These are phyloP conservation scores for Hirtodrosophila cameraria DNA, from an alignment of 2,888 invertebrate species.

Conservation along the genomic window DNA sequence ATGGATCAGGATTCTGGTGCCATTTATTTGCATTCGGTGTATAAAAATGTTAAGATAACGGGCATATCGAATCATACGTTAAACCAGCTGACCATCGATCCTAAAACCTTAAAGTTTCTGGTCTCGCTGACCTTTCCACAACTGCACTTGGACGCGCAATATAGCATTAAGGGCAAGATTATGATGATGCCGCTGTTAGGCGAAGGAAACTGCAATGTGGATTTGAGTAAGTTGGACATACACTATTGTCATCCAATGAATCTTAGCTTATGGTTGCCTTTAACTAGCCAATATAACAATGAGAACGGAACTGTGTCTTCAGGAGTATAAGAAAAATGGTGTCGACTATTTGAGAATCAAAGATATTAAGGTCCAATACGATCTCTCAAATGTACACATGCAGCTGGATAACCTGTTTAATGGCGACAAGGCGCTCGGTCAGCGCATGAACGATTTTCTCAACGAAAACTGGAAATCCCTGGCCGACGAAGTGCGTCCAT, in stretches of 20 bases:
- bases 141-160: conserved; percentile 87
- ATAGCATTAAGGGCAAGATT: conserved; percentile 88
- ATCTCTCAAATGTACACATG: conserved; percentile 87
- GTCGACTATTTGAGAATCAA: conserved; percentile 86
- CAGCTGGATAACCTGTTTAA: conserved; percentile 90
- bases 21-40: conserved; percentile 88
- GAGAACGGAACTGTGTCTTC: conserved; percentile 86
- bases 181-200: conserved; percentile 90
- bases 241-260: too few species aligned
- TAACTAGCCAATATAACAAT: conserved; percentile 88
- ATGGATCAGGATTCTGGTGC: conserved; percentile 89
- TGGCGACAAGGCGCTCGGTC: conserved; percentile 88
- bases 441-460: conserved; percentile 90
- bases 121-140: conserved; percentile 88
- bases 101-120: conserved; percentile 84
- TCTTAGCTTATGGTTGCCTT: conserved; percentile 1
- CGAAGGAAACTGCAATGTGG: conserved; percentile 87
- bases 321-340: conserved; percentile 85
- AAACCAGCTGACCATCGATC: conserved; percentile 86
- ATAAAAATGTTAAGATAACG: conserved; percentile 87
- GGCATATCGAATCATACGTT: conserved; percentile 88
- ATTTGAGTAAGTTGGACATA: conserved; percentile 87
- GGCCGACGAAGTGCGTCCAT: conserved; percentile 88
- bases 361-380: conserved; percentile 88
- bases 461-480: conserved; percentile 91